These are phyloP conservation scores for Acronicta aceris DNA, from an alignment of 2,888 invertebrate genomes.

Conservation along the genomic window DNA sequence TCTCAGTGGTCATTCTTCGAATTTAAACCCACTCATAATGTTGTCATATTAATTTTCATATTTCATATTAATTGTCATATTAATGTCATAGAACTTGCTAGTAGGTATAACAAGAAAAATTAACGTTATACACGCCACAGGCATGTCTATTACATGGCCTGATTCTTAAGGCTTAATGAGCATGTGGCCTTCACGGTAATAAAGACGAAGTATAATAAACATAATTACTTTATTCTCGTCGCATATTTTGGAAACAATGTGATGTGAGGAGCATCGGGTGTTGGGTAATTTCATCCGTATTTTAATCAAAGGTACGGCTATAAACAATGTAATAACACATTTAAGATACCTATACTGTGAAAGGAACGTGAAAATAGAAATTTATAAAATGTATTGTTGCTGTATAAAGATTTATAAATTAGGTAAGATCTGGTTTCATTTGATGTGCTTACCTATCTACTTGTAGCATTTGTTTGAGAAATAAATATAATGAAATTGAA, in stretches of 20 bases:
- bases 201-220: constrained; percentile 49
- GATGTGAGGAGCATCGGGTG: constrained; percentile 51
- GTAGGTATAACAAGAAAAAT: no score
- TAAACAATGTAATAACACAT: constrained; percentile 53
- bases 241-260: constrained; percentile 55
- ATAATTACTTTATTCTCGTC: constrained; percentile 50
- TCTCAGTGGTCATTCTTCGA: not conserved
- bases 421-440: not conserved
- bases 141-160: constrained; percentile 16
- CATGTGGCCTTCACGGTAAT: constrained; percentile 33
- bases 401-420: constrained; percentile 24
- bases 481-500: no score
- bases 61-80: not conserved
- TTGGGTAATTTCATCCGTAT: constrained; percentile 53
- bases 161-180: constrained; percentile 42
- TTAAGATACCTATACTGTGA: constrained; percentile 37
- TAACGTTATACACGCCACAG: constrained; percentile 4
- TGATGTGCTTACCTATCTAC: no score
- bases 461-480: no score
- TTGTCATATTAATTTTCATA: no score
- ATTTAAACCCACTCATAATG: not conserved
- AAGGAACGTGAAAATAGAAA: constrained; percentile 44
- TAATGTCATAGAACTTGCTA: no score
- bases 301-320: constrained; percentile 56
- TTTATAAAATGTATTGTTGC: constrained; percentile 36